Evolutionary conservation across 2,888 invertebrate genomes (phyloP), one percentile per base, ranked within the genome.

Genomic region (Platycheirus albimanus): DNA sequence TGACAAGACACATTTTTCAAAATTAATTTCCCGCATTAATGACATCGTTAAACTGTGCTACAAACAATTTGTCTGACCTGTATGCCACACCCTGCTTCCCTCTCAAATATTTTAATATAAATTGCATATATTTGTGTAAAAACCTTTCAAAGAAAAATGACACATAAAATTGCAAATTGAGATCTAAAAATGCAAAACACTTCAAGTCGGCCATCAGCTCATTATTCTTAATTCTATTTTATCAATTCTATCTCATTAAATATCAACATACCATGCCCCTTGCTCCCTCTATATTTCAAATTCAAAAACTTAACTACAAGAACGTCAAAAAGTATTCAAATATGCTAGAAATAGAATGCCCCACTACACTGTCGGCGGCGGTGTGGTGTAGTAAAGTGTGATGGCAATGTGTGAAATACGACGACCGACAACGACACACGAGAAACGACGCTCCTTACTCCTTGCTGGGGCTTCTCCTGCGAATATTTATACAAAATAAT

Each of bases 11-110:
- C 28, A 84, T 84, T 70, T 75, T 67, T 84, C 70, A 61, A 79
- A 84, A 84, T 79, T 84, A 79, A 79, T 84, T 75, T 79, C 84
- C 66, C 71, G 70, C 79, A 78, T 83, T 78, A 74, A 78, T 83
- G 67, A 72, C 83, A 58, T 69, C 77, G 72, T 69, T 72, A 69
- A 72, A 77, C 38, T 54, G 38, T 63, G 38, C 38, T 63, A 77
- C 24, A 71, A 71, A 66, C 77, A 64, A 52, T 66, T 66, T 77
- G 61, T 43, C 24, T 41, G 56, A 58, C 56, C 41, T 58, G 24
- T 5, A 24, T 41, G 24, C 36, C 15, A 17, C 52, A 54, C 36
- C 45, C 63, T 10, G n/a, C n/a, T 5, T 13, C 19, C n/a, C 10
- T 5, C 17, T n/a, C 19, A 19, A 19, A 33, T 6, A n/a, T n/a